Percentiles rank a stretch among this genome's conserved stretches.
Conservation (phyloP, 1,140 invertebrate species). For the Megathymus violae region DNA sequence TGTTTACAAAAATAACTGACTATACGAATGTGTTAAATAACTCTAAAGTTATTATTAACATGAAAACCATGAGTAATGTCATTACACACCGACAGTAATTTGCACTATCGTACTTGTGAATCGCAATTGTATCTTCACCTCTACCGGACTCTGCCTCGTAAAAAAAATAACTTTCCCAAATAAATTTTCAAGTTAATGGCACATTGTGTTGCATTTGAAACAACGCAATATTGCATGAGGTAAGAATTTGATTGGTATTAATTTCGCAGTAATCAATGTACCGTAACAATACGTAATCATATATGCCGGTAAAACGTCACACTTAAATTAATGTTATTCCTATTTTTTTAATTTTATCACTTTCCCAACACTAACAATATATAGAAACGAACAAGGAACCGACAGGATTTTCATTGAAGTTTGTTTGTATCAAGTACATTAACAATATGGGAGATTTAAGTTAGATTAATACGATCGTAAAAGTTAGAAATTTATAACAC, state of each 20-base stretch:
- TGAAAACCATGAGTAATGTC: neutral
- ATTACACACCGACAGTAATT: neutral
- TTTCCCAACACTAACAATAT: conserved; percentile 2
- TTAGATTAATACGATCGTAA: no score
- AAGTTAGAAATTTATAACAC: no score
- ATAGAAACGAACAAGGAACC: no score
- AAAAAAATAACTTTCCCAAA: conserved; percentile 28
- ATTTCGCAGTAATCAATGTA: conserved; percentile 22
- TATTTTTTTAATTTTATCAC: no score
- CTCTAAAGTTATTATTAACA: no score
- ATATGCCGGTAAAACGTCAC: conserved; percentile 20
- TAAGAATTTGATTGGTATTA: conserved; percentile 26
- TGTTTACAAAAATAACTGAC: no score
- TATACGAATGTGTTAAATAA: no score
- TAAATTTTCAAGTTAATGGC: conserved; percentile 25
- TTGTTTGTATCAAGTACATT: no score
- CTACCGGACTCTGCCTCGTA: neutral
- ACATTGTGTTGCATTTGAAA: conserved; percentile 27
- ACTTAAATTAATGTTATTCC: conserved; percentile 8
- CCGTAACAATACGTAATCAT: conserved; percentile 11
- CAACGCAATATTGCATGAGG: conserved; percentile 30
- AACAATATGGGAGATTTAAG: no score
- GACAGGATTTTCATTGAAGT: no score
- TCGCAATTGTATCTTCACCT: no score
- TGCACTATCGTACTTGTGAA: neutral